Percentiles rank a stretch among this genome's conserved stretches.
Evolutionary conservation across 1,140 invertebrate species (phyloP).

Genomic region (Drosophila cardini): DNA sequence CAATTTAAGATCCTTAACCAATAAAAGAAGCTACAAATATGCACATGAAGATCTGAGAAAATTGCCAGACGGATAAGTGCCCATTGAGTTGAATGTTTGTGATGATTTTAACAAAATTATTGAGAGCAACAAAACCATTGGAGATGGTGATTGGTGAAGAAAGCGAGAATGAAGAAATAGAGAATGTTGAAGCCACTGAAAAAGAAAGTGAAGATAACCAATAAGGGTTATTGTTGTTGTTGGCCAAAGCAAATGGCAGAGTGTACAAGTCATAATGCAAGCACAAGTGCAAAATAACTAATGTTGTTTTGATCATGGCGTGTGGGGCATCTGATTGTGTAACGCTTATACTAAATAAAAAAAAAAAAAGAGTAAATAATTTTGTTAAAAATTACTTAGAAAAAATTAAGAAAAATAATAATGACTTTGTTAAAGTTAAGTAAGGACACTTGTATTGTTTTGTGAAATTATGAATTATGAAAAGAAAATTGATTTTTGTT

Average conservation of each 20-base stretch:
- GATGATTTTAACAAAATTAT: constrained; percentile 28
- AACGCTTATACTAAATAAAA: no score
- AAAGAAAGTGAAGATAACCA: constrained; percentile 26
- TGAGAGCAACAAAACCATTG: constrained; percentile 1
- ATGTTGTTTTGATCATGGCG: constrained; percentile 48
- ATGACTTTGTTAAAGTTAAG: no score
- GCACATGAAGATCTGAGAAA: not conserved
- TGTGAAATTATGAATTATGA: no score
- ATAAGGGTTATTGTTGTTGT: constrained; percentile 1
- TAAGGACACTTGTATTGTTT: no score
- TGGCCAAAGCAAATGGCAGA: no score
- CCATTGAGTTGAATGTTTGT: constrained; percentile 27
- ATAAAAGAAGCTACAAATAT: constrained; percentile 4
- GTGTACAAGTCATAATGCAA: constrained; percentile 15
- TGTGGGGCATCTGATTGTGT: constrained; percentile 30
- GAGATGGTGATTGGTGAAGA: constrained; percentile 15
- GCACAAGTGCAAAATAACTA: constrained; percentile 49
- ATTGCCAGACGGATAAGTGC: constrained; percentile 19
- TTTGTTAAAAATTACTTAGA: no score
- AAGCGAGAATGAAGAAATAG: not conserved
- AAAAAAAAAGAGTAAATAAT: no score
- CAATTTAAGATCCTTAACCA: no score
- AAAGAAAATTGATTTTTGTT: no score
- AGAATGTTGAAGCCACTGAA: constrained; percentile 9
- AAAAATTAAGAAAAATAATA: no score